These are phyloP conservation scores for Phasianus colchicus DNA, from an alignment of 2,113 vertebrate genomes.

Conservation along the genomic window DNA sequence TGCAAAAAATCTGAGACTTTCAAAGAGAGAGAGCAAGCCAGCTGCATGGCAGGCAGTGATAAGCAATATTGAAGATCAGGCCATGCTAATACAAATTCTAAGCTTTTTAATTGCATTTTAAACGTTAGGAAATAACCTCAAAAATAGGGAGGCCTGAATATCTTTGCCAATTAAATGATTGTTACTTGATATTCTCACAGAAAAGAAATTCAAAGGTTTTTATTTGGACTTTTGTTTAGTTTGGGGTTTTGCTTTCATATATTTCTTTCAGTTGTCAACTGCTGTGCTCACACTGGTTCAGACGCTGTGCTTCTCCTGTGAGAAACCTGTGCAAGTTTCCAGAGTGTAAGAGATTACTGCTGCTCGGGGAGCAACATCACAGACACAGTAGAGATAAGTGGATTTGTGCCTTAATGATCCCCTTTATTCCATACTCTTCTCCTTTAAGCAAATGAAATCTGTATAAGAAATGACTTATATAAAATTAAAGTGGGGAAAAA, in stretches of 20 bases:
- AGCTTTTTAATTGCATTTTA: conserved; percentile 31
- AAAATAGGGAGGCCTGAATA: conserved; percentile 13
- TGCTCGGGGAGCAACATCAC: not conserved
- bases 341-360: not conserved
- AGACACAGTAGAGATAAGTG: conserved; percentile 39
- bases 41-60: conserved; percentile 57
- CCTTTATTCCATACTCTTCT: not conserved
- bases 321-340: conserved; percentile 27
- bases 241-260: not conserved
- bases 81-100: conserved; percentile 18
- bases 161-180: conserved; percentile 24
- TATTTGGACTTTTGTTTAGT: not conserved
- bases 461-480: not conserved
- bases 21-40: conserved; percentile 31
- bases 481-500: conserved; percentile 5
- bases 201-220: conserved; percentile 13
- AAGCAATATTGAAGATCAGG: conserved; percentile 57
- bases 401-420: conserved; percentile 33
- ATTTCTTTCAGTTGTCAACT: not conserved
- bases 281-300: not conserved
- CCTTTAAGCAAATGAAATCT: conserved; percentile 25
- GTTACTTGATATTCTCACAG: conserved; percentile 1
- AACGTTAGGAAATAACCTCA: conserved; percentile 24
- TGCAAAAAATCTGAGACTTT: conserved; percentile 57
- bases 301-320: conserved; percentile 4